A percentile compares a stretch with the other conserved stretches of the same genome.
Conservation (phyloP, 2,113 vertebrate genomes). For the Rhizomys pruinosus region DNA sequence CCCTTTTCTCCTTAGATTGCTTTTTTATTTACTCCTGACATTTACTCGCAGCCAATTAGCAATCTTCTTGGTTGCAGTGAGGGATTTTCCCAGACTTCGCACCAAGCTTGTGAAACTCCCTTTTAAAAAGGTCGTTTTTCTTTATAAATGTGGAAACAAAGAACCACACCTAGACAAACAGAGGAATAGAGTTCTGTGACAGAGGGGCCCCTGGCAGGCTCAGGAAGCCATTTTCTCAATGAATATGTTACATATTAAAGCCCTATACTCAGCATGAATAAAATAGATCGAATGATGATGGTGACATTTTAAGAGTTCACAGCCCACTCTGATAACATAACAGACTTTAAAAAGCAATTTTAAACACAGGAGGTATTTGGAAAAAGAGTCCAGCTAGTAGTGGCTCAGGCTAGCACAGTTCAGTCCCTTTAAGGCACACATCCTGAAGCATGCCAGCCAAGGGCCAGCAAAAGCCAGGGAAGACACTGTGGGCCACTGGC, state of each 20-base stretch:
- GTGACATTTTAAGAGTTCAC: slow-evolving; percentile 48
- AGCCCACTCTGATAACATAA: slow-evolving; percentile 3
- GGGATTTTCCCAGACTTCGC: slow-evolving; percentile 34
- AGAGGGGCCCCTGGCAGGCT: background rate
- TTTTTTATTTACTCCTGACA: slow-evolving; percentile 14
- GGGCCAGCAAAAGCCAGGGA: background rate
- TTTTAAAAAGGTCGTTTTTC: slow-evolving; percentile 18
- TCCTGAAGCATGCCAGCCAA: fast-evolving
- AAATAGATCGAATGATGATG: slow-evolving; percentile 32
- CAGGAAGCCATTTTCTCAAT: slow-evolving; percentile 29
- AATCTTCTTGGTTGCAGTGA: background rate
- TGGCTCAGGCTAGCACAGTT: background rate
- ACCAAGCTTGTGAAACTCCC: background rate
- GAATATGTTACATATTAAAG: slow-evolving; percentile 58
- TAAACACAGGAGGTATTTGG: slow-evolving; percentile 25
- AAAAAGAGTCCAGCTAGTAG: background rate
- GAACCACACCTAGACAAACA: slow-evolving; percentile 51
- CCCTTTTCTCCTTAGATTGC: background rate
- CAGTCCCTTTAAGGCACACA: background rate
- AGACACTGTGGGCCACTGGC: background rate
- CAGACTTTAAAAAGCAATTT: slow-evolving; percentile 57
- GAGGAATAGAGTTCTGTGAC: background rate
- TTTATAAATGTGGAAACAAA: slow-evolving; percentile 29
- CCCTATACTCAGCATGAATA: background rate
- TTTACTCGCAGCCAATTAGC: slow-evolving; percentile 3